Conservation (phyloP, 2,888 invertebrate species). For the Axea sp. region DNA sequence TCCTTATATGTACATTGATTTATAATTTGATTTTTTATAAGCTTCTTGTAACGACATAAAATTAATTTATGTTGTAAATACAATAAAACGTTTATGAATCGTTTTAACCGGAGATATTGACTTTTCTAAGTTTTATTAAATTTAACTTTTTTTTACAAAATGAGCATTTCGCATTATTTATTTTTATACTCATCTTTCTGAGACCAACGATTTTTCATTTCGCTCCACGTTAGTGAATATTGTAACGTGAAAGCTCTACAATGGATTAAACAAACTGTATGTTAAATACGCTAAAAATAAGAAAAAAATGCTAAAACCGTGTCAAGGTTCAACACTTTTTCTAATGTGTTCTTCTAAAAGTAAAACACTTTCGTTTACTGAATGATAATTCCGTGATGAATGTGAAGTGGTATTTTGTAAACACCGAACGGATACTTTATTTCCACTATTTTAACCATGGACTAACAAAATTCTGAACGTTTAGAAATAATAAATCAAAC, state of each 20-base stretch:
- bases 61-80: background rate
- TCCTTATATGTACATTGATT: too few species aligned
- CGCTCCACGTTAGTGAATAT: too few species aligned
- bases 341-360: slow-evolving; percentile 3
- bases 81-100: background rate
- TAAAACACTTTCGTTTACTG: slow-evolving; percentile 10
- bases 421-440: too few species aligned
- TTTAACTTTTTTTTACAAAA: background rate
- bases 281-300: background rate
- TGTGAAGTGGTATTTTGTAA: background rate
- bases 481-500: too few species aligned
- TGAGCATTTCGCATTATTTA: background rate
- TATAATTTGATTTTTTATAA: background rate
- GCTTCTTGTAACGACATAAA: background rate
- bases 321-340: slow-evolving; percentile 5
- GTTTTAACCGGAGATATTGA: background rate
- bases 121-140: background rate
- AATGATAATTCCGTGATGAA: background rate
- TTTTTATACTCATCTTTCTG: background rate
- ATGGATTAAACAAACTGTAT: background rate
- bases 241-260: too few species aligned
- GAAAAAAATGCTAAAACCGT: background rate
- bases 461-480: too few species aligned
- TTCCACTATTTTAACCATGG: too few species aligned
- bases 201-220: background rate